Base-by-base conservation (phyloP, 2,888 invertebrate genomes). In the Acronicta leporina region DNA sequence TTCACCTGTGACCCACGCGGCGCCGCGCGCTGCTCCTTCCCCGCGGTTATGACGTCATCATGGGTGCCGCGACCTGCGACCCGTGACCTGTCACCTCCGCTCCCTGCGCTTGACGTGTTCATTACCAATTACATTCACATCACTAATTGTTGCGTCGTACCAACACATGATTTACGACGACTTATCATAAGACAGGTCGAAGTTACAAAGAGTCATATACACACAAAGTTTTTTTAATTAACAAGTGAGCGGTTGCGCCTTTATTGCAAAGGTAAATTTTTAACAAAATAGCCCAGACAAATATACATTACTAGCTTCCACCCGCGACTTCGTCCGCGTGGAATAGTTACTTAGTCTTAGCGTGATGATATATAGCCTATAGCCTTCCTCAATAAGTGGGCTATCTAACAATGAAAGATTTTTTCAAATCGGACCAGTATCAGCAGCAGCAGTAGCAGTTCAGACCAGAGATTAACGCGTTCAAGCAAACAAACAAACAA, bases 91-190 rank as follows among this genome's bases (percentile, higher is more conserved):
- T 45, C 16, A 50, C 69, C 64, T 33, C 0, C 11, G 38, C 65
- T 38, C 13, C 8, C 49, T 16, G 10, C 42, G 13, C 35, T 42
- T 41, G 44, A 35, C 57, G 73, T 48, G 57, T 54, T 68, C 63
- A 57, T 57, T 57, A 45, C 27, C n/a, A 13, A 10, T 38, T 43
- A 51, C 44, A 60, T 46, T 72, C 68, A 49, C 42, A 33, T 33
- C 30, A 50, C 63, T 73, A 73, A 70, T 68, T 68, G 54, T 70
- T 70, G 73, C 63, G 63, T 20, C 50, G 56, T 53, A 42, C 15
- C 42, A 49, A 52, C 41, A 49, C 48, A 54, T 63, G 38, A 73
- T 63, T 73, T 44, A 68, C 53, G 38, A 48, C 55, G 14, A 40
- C 35, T 44, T 67, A 43, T 53, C 42, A 20, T 48, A 44, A 44